Percentiles rank a stretch among this genome's conserved stretches.
These are phyloP conservation scores for Orthosia gracilis DNA, from an alignment of 2,888 invertebrate species.

Conservation along the genomic window DNA sequence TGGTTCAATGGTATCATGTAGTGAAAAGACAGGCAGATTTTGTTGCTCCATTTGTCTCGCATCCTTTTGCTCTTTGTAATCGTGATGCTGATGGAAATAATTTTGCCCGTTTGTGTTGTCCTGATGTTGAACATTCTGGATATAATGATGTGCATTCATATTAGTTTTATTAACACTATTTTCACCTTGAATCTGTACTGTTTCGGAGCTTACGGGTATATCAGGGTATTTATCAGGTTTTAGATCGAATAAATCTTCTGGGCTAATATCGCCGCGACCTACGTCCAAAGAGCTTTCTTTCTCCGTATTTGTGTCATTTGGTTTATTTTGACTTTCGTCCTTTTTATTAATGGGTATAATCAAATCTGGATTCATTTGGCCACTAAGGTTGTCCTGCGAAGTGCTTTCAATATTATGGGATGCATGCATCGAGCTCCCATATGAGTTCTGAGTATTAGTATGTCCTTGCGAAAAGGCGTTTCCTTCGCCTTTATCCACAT, in stretches of 20 bases:
- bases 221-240: constrained; percentile 25
- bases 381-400: constrained; percentile 24
- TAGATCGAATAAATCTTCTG: constrained; percentile 60
- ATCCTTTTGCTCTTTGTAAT: constrained; percentile 19
- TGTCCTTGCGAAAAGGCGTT: constrained; percentile 26
- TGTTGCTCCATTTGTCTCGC: constrained; percentile 28
- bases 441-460: constrained; percentile 33
- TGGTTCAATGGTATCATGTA: constrained; percentile 11
- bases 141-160: constrained; percentile 25
- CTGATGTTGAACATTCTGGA: constrained; percentile 1
- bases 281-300: constrained; percentile 57
- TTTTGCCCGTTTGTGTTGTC: constrained; percentile 8
- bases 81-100: constrained; percentile 18
- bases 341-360: constrained; percentile 13
- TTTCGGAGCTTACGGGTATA: constrained; percentile 21
- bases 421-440: constrained; percentile 15
- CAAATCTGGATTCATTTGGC: constrained; percentile 24
- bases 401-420: constrained; percentile 12
- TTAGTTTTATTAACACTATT: constrained; percentile 7
- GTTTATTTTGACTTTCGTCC: constrained; percentile 16
- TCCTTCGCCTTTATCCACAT: constrained; percentile 28
- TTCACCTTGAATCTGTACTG: constrained; percentile 50
- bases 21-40: constrained; percentile 14
- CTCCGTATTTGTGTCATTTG: constrained; percentile 20
- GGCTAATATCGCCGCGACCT: constrained; percentile 73